A percentile compares a stretch with the other conserved stretches of the same genome.
Conservation (phyloP, 1,140 invertebrate genomes). For the Meloidogyne floridensis region DNA sequence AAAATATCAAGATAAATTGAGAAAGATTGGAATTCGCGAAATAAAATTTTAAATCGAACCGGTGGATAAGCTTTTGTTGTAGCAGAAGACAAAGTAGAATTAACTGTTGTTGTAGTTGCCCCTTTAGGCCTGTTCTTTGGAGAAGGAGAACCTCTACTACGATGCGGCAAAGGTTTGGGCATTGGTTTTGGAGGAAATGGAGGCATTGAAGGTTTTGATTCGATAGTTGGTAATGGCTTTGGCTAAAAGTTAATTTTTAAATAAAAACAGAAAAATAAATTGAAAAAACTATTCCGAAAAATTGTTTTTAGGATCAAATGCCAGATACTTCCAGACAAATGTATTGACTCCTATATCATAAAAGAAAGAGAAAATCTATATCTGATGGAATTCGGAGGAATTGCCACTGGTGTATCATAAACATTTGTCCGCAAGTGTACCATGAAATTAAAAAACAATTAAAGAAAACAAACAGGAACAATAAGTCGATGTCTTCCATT, state of each 20-base stretch:
- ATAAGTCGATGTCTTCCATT: background rate
- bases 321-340: too few relatives aligned
- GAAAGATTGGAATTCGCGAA: too few relatives aligned
- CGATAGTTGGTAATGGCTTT: background rate
- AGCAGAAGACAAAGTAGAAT: background rate
- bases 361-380: too few relatives aligned
- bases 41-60: background rate
- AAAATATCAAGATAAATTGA: too few relatives aligned
- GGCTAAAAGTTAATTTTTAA: background rate
- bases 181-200: slow-evolving; percentile 10
- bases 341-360: too few relatives aligned
- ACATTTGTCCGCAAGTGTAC: too few relatives aligned
- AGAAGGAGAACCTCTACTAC: slow-evolving; percentile 11
- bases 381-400: too few relatives aligned
- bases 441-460: too few relatives aligned
- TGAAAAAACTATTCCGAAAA: too few relatives aligned
- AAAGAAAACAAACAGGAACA: background rate
- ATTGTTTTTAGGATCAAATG: too few relatives aligned
- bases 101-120: background rate
- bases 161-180: slow-evolving; percentile 16
- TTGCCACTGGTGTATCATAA: too few relatives aligned
- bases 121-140: background rate
- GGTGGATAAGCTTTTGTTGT: background rate
- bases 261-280: too few relatives aligned
- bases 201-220: slow-evolving; percentile 9